Percentiles rank a stretch among this genome's conserved stretches.
phyloP scores from a whole-genome alignment of 2,113 vertebrate species.

The Puntigrus tetrazona region DNA sequence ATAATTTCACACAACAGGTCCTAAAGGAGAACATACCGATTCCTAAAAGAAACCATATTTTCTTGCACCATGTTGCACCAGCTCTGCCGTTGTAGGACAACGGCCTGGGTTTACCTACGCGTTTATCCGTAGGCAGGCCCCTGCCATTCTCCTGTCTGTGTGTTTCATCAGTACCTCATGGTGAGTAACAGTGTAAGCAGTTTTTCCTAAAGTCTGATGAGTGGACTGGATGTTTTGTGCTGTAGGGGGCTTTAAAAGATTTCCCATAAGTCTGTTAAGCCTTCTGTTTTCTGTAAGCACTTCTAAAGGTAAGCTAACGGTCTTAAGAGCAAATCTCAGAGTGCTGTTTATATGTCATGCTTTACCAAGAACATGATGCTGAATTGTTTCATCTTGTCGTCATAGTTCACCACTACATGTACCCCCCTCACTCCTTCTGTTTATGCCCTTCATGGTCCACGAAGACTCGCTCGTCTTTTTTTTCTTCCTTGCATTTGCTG shows the following conservation, averaged over 20 bases:
- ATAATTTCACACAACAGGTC: constrained; percentile 13
- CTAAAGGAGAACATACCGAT: background rate
- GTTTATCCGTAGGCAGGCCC: constrained; percentile 9
- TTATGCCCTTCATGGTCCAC: constrained; percentile 31
- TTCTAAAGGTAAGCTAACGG: constrained; percentile 19
- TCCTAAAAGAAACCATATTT: constrained; percentile 5
- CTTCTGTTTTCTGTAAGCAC: constrained; percentile 46
- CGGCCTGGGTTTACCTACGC: constrained; percentile 2
- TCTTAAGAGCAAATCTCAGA: constrained; percentile 28
- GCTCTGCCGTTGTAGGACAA: constrained; percentile 9
- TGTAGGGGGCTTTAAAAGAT: constrained; percentile 18
- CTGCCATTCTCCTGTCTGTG: constrained; percentile 13
- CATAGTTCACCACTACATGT: constrained; percentile 1
- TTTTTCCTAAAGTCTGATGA: constrained; percentile 41
- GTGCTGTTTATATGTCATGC: constrained; percentile 37
- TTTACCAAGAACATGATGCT: constrained; percentile 39
- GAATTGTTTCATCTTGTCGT: constrained; percentile 11
- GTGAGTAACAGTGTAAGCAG: constrained; percentile 12
- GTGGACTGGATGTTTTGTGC: constrained; percentile 24
- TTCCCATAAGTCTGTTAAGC: constrained; percentile 33
- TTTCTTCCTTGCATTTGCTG: constrained; percentile 10
- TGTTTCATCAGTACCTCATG: constrained; percentile 33
- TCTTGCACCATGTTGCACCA: constrained; percentile 35
- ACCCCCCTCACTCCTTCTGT: background rate
- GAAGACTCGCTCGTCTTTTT: constrained; percentile 30